Conservation (phyloP, 2,113 vertebrate genomes). For the Sphaerodactylus townsendi region DNA sequence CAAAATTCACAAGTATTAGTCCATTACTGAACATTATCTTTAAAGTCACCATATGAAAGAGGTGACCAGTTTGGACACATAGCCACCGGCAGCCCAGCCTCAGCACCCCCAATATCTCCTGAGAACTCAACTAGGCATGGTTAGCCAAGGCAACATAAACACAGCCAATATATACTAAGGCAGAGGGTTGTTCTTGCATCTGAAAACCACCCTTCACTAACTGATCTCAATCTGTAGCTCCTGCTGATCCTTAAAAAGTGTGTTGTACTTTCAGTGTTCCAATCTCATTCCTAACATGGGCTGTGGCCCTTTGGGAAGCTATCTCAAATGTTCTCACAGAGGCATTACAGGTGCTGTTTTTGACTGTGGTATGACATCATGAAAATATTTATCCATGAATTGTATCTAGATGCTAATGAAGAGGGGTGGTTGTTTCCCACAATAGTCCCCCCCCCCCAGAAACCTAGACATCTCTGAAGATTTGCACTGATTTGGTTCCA, state of each 20-base stretch:
- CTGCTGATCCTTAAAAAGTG: rapidly evolving
- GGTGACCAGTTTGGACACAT: too few relatives aligned
- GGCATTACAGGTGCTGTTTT: background rate
- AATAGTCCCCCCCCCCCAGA: too few relatives aligned
- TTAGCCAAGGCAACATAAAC: rapidly evolving
- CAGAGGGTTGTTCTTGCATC: background rate
- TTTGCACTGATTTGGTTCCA: too few relatives aligned
- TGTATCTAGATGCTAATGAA: background rate
- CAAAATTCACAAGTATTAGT: background rate
- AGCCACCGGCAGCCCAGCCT: background rate
- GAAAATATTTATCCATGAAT: background rate
- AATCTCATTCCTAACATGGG: background rate
- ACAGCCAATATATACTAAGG: conserved; percentile 21
- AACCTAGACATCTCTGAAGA: too few relatives aligned
- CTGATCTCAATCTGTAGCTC: background rate
- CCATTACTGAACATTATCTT: background rate
- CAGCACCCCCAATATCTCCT: background rate
- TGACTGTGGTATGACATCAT: background rate
- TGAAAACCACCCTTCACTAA: conserved; percentile 1
- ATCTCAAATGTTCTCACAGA: background rate
- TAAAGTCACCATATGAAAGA: background rate
- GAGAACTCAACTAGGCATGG: background rate
- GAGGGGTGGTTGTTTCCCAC: background rate
- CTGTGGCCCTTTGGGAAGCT: background rate
- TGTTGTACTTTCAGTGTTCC: rapidly evolving